phyloP scores from a whole-genome alignment of 2,797 vertebrate species.

The Dendrocincla tyrannina region DNA sequence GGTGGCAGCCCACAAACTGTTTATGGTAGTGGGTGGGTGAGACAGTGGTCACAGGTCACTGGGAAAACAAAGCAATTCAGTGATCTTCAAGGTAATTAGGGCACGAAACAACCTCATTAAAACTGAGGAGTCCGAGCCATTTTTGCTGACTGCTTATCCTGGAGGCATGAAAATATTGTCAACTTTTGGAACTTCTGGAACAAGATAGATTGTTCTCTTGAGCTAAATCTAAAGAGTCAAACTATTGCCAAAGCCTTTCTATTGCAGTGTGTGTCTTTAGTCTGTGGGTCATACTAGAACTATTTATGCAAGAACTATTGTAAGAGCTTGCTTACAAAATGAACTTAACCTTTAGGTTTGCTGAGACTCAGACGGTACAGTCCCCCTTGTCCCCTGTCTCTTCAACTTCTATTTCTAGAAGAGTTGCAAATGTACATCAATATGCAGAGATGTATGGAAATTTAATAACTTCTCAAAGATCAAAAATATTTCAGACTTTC shows the following conservation, averaged over 20 bases:
- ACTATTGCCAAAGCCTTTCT: background rate
- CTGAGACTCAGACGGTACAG: background rate
- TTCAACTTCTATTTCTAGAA: background rate
- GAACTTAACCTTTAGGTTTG: background rate
- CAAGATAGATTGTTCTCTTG: background rate
- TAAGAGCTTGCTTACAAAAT: background rate
- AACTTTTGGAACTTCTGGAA: background rate
- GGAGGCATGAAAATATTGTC: background rate
- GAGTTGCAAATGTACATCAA: background rate
- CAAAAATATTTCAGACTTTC: background rate
- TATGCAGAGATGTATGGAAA: background rate
- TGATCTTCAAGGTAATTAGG: background rate
- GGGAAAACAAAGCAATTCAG: background rate
- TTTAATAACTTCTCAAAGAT: background rate
- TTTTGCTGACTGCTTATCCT: background rate
- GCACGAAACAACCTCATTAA: background rate
- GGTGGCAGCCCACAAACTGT: background rate
- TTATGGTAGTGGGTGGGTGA: accelerated
- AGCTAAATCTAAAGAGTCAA: background rate
- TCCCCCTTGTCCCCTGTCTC: background rate
- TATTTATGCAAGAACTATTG: background rate
- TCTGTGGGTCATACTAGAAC: background rate
- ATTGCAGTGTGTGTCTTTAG: background rate
- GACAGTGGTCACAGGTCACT: background rate
- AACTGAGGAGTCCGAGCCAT: background rate